Percentiles rank a stretch among this genome's conserved stretches.
These are phyloP conservation scores for Zeugodacus cucurbitae DNA, from an alignment of 1,140 invertebrate genomes.

Conservation along the genomic window DNA sequence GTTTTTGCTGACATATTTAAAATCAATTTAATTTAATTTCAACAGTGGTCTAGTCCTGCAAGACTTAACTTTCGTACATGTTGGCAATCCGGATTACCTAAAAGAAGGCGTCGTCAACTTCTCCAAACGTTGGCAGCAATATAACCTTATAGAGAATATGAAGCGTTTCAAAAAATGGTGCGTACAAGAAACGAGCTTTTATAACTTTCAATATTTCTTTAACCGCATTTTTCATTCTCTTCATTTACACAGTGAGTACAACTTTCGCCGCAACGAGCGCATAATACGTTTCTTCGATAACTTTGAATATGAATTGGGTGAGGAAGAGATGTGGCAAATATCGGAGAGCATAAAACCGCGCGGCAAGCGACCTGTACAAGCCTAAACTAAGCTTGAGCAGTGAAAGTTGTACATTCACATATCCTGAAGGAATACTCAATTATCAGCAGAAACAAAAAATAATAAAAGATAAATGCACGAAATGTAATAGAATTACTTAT, in stretches of 20 bases:
- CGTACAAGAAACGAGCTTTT: constrained; percentile 54
- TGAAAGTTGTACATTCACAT: neutral
- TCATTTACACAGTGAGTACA: constrained; percentile 72
- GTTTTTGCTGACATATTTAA: neutral
- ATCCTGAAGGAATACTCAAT: constrained; percentile 32
- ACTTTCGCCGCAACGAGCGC: constrained; percentile 90
- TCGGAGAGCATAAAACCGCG: constrained; percentile 96
- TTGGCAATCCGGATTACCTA: constrained; percentile 92
- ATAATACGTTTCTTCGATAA: constrained; percentile 96
- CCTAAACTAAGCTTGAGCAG: neutral
- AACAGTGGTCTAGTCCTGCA: constrained; percentile 95
- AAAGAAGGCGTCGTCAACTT: constrained; percentile 94
- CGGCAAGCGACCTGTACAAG: constrained; percentile 60
- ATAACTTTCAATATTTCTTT: neutral
- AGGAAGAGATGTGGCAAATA: constrained; percentile 98
- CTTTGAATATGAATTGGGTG: constrained; percentile 94
- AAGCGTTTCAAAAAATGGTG: constrained; percentile 95
- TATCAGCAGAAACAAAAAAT: neutral
- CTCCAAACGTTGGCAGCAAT: constrained; percentile 98
- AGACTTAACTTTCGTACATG: constrained; percentile 98
- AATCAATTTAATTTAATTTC: neutral
- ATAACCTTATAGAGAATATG: constrained; percentile 97
- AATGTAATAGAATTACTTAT: neutral
- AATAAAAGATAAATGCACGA: neutral
- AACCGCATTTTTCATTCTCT: neutral